These are phyloP conservation scores for Diplodus puntazzo DNA, from an alignment of 2,797 vertebrate species.

Conservation along the genomic window DNA sequence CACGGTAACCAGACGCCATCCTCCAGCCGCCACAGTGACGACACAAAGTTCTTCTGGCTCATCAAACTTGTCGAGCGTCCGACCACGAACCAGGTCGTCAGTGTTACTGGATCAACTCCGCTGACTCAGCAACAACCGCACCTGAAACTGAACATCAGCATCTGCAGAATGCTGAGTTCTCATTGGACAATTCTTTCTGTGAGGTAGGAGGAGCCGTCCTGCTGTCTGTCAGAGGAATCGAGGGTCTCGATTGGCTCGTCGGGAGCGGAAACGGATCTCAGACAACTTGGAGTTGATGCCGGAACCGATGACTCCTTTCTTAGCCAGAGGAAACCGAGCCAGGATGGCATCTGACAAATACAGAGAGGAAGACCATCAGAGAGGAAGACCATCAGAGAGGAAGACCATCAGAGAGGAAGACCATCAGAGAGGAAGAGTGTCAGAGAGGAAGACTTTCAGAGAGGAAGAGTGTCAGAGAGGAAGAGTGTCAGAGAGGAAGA, in stretches of 20 bases:
- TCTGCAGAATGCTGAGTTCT: neutral
- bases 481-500: too few species aligned
- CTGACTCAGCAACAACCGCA: neutral
- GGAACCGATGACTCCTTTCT: slow-evolving; percentile 78
- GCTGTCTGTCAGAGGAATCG: slow-evolving; percentile 47
- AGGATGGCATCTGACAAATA: slow-evolving; percentile 78
- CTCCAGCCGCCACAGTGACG: too few species aligned
- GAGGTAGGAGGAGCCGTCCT: slow-evolving; percentile 51
- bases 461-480: too few species aligned
- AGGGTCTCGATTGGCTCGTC: slow-evolving; percentile 64
- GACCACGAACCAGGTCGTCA: too few species aligned
- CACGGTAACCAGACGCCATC: too few species aligned
- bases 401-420: too few species aligned
- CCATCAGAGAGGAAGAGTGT: too few species aligned
- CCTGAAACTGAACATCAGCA: neutral
- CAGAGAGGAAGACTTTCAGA: too few species aligned
- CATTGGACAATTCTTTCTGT: neutral
- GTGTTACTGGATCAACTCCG: too few species aligned
- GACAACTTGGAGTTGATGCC: slow-evolving; percentile 84
- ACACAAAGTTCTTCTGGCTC: too few species aligned
- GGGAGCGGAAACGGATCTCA: slow-evolving; percentile 79
- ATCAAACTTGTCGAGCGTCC: too few species aligned
- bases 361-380: neutral
- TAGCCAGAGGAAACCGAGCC: slow-evolving; percentile 79
- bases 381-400: neutral